Evolutionary conservation across 2,797 vertebrate genomes (phyloP).

Genomic region (Gastrophryne carolinensis): DNA sequence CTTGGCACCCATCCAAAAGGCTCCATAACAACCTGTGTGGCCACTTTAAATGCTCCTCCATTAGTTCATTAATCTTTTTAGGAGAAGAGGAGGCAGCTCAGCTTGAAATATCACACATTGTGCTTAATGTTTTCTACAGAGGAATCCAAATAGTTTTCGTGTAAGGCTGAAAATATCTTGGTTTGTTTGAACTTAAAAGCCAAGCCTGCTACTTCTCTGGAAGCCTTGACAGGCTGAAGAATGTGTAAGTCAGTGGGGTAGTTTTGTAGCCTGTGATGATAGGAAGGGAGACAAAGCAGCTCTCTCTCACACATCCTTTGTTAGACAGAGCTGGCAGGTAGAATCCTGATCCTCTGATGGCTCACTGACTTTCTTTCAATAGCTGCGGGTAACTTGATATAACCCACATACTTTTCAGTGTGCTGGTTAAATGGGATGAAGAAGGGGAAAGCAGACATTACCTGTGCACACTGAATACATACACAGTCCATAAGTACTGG

Average conservation of each 20-base stretch:
- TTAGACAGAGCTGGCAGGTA: constrained; percentile 28
- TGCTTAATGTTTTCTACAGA: constrained; percentile 1
- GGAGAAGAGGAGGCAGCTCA: background rate
- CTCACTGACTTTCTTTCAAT: constrained; percentile 38
- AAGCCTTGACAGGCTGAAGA: constrained; percentile 13
- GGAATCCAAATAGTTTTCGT: constrained; percentile 5
- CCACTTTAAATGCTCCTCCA: background rate
- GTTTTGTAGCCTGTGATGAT: constrained; percentile 32
- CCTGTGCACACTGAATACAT: too few relatives aligned
- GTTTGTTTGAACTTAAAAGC: constrained; percentile 16
- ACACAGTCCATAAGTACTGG: too few relatives aligned
- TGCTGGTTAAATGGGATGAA: background rate
- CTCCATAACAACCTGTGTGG: constrained; percentile 5
- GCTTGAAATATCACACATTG: background rate
- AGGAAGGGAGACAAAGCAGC: constrained; percentile 20
- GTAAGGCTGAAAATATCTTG: constrained; percentile 13
- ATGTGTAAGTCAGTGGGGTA: constrained; percentile 15
- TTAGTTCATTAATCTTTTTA: constrained; percentile 8
- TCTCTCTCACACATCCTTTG: constrained; percentile 33
- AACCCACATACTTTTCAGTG: constrained; percentile 27
- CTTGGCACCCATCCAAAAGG: background rate
- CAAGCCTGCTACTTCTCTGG: constrained; percentile 5
- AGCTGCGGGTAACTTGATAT: constrained; percentile 27
- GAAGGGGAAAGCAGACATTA: background rate
- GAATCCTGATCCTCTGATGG: constrained; percentile 39